phyloP scores from a whole-genome alignment of 2,113 vertebrate genomes.

The Garra rufa region DNA sequence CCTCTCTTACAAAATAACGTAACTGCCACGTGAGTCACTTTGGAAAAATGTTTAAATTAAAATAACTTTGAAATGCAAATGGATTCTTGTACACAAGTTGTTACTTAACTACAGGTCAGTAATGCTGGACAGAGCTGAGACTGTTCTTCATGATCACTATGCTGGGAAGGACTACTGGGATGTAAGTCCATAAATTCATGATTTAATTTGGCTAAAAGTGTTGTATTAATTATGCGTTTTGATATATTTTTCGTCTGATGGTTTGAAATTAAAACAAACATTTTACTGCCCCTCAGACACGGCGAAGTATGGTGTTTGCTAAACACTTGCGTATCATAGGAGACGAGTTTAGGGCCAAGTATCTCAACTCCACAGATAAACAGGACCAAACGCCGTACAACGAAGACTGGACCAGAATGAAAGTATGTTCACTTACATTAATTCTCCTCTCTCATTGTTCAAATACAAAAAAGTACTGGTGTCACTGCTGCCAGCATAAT shows the following conservation, averaged over 20 bases:
- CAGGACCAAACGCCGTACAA: constrained; percentile 79
- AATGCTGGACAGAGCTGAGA: constrained; percentile 97
- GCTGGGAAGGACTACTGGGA: constrained; percentile 97
- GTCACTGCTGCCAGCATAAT: not conserved
- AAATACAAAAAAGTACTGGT: not conserved
- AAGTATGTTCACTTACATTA: constrained; percentile 73
- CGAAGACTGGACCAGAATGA: constrained; percentile 94
- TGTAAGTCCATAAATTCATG: constrained; percentile 77
- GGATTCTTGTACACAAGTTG: not conserved
- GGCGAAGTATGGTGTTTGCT: constrained; percentile 96
- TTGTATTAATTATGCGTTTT: not conserved
- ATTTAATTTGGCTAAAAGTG: not conserved
- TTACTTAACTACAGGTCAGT: constrained; percentile 80
- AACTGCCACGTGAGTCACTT: constrained; percentile 83
- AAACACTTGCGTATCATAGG: constrained; percentile 88
- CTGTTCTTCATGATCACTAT: constrained; percentile 95
- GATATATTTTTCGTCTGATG: not conserved
- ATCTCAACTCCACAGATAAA: constrained; percentile 86
- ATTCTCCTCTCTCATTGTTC: not conserved
- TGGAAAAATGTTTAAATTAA: not conserved
- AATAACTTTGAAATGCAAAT: not conserved
- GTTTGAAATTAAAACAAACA: not conserved
- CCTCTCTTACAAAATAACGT: constrained; percentile 86
- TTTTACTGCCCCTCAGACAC: constrained; percentile 75
- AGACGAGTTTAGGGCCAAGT: constrained; percentile 82